Base-by-base conservation (phyloP, 2,888 invertebrate genomes). In the Ischnura elegans region DNA sequence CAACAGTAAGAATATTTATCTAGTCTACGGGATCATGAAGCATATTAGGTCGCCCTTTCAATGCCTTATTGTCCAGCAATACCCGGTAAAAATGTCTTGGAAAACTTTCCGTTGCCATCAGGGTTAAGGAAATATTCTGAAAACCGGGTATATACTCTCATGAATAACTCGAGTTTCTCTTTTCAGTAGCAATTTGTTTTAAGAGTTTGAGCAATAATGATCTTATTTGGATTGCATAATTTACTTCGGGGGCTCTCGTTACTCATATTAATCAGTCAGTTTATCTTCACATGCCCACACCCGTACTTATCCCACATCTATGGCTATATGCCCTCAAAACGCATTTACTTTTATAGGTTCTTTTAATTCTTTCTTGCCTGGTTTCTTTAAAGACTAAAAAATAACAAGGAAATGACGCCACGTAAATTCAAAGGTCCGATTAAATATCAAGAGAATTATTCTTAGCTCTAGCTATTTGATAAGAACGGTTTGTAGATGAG, bases 1-100 rank as follows among this genome's bases (percentile, higher is more conserved):
- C 76, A 76, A 76, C 76, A 76, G 76, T 76, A 76, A 76, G 76
- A 36, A 76, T 36, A 29, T 29, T 76, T 76, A 76, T 76, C 76
- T 76, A 76, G 36, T 36, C 2, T 36, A 1, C 76, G 29, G 76
- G 16, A 76, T 76, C 76, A 76, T 36, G 76, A 61, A 76, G 36
- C 76, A 36, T 76, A 76, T 76, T 76, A 76, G 76, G 76, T 76
- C 36, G 13, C 29, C 0, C 76, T 25, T 76, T 76, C 76, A 76
- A 76, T 76, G 29, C 76, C 76, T 76, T 36, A 76, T 13, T 76
- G 76, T 76, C 76, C 36, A n/a, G n/a, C n/a, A 61, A 61, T n/a
- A 61, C n/a, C 36, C 76, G 36, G 36, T 21, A 76, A 76, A 66
- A 76, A 76, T 36, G 76, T 4, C 36, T 36, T 5, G 76, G 25